These are phyloP conservation scores for Mimumesa dahlbomi DNA, from an alignment of 2,888 invertebrate species.

Conservation along the genomic window DNA sequence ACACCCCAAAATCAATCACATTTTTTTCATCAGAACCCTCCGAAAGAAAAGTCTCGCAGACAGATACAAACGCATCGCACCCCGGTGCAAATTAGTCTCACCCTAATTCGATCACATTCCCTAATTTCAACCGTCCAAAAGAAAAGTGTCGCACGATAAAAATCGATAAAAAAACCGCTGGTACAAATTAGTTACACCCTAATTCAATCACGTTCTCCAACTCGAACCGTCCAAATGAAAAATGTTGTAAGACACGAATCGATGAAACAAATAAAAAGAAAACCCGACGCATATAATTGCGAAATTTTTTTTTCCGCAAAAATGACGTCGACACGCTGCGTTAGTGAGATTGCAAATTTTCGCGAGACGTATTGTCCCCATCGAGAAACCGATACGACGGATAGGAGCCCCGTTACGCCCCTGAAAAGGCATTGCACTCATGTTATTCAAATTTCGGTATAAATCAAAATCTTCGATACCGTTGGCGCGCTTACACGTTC, in stretches of 20 bases:
- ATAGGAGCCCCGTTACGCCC: neutral
- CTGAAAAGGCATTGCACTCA: slow-evolving; percentile 55
- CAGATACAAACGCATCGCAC: no score
- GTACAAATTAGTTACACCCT: no score
- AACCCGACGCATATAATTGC: no score
- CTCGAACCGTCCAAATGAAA: neutral
- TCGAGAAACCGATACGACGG: slow-evolving; percentile 30
- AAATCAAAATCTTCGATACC: slow-evolving; percentile 70
- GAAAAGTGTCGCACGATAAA: no score
- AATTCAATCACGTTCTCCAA: no score
- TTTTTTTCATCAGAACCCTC: no score
- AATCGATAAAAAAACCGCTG: no score
- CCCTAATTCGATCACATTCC: no score
- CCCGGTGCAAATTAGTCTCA: no score
- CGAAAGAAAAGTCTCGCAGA: no score
- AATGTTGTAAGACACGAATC: neutral
- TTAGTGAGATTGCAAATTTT: slow-evolving; percentile 40
- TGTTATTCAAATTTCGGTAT: slow-evolving; percentile 75
- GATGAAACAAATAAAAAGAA: neutral
- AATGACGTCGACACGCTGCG: neutral
- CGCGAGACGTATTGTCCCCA: slow-evolving; percentile 35
- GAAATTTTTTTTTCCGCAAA: neutral
- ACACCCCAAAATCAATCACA: no score
- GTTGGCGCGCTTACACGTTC: slow-evolving; percentile 4
- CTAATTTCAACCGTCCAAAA: no score